A percentile compares a stretch with the other conserved stretches of the same genome.
Evolutionary conservation across 2,113 vertebrate species (phyloP).

Genomic region (Gymnarchus niloticus): DNA sequence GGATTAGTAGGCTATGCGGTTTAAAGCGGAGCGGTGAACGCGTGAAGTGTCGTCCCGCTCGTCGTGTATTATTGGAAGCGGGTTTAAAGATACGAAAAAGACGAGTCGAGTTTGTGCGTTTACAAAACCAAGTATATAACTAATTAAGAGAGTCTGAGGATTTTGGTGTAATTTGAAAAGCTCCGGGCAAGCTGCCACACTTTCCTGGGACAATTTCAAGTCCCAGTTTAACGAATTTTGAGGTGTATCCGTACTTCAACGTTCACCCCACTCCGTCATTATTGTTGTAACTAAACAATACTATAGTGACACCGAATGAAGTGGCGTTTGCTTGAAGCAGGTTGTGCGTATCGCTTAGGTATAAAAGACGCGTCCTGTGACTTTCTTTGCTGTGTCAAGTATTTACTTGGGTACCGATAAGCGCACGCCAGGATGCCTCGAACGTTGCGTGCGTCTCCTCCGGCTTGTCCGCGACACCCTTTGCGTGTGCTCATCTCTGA

Average conservation of each 20-base stretch:
- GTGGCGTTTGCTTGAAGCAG: background rate
- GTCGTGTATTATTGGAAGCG: background rate
- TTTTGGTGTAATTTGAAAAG: background rate
- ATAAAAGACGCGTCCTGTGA: background rate
- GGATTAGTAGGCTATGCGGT: constrained; percentile 8
- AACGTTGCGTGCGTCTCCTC: background rate
- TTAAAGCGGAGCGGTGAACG: background rate
- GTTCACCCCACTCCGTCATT: background rate
- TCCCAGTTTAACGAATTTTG: background rate
- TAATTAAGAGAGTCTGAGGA: background rate
- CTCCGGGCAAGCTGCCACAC: background rate
- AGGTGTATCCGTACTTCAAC: background rate
- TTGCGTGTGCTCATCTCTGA: constrained; percentile 51
- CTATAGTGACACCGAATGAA: background rate
- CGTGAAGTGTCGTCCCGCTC: background rate
- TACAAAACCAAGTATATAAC: background rate
- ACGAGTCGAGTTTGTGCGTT: background rate
- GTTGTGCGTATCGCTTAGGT: background rate
- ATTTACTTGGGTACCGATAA: background rate
- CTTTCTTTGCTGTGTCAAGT: background rate
- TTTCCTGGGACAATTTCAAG: background rate
- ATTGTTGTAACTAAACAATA: background rate
- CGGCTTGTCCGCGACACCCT: background rate
- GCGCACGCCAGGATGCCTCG: background rate
- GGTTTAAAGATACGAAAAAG: background rate